Evolutionary conservation across 2,113 vertebrate genomes (phyloP), one percentile per base, ranked within the genome.

Genomic region (Oreochromis spilurus): DNA sequence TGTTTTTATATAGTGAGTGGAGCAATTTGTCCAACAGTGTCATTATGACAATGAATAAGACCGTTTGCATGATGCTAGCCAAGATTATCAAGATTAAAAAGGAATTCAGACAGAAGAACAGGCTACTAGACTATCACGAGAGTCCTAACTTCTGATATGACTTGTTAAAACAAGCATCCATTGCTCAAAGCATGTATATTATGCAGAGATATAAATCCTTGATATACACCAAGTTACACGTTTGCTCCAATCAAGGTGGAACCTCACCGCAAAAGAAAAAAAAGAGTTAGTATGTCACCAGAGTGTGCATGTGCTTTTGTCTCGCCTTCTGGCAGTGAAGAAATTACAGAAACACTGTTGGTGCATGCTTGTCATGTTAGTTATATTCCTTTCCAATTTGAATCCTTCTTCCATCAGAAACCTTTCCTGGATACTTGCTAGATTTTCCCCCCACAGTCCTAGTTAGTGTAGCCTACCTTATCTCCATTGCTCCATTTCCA

Each of bases 81-180:
- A 62, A 79, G 24, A 65, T 85, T 60, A 89, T 85, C 67, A 40
- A 72, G 67, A 85, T 91, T 83, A 88, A 85, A 13, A 48, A 84
- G 31, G 36, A 79, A 81, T 88, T 91, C 84, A 84, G 55, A 21
- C 84, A 79, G 60, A 72, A 88, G 86, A 55, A 83, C 11, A 10
- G 58, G 34, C 8, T 21, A 31, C 13, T 21, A 65, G 43, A 78
- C 55, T 26, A 58, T 9, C 6, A 14, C 6, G 9, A 8, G 31
- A 81, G 7, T 21, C 19, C 19, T 48, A 8, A 29, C 48, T 82
- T 89, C 4, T 79, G 11, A 77, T n/a, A 58, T 57, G 5, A 53
- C 29, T 1, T n/a, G n/a, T 48, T 54, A 48, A 86, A 45, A 48
- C 21, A 87, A 67, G 79, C 21, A 75, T 81, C 50, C 81, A 31